A percentile compares a stretch with the other conserved stretches of the same genome.
phyloP scores from a whole-genome alignment of 1,140 invertebrate genomes.

The Scylla paramamosain region DNA sequence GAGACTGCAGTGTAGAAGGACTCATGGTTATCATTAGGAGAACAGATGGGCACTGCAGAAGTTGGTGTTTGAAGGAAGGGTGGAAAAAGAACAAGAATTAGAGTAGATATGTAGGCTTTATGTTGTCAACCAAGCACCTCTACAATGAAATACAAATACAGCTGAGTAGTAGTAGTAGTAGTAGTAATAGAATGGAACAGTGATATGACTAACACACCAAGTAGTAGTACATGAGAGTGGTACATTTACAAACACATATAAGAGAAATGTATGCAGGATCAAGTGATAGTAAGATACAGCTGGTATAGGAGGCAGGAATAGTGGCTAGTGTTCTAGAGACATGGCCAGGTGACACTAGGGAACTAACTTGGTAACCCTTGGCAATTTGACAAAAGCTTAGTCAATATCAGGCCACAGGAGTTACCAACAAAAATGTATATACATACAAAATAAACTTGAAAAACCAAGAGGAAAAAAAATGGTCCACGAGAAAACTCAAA shows the following conservation, averaged over 20 bases:
- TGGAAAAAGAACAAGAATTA: slow-evolving; percentile 75
- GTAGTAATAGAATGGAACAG: slow-evolving; percentile 76
- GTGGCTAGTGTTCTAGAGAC: slow-evolving; percentile 75
- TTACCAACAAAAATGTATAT: slow-evolving; percentile 55
- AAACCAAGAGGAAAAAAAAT: slow-evolving; percentile 47
- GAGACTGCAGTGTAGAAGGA: slow-evolving; percentile 62
- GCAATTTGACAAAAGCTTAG: slow-evolving; percentile 59
- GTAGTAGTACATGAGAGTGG: slow-evolving; percentile 75
- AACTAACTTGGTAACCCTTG: slow-evolving; percentile 70
- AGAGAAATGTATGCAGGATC: slow-evolving; percentile 76
- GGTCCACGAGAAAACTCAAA: slow-evolving; percentile 33
- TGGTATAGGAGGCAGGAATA: slow-evolving; percentile 75
- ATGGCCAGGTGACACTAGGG: slow-evolving; percentile 74
- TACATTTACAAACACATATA: slow-evolving; percentile 76
- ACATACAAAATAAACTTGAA: slow-evolving; percentile 49
- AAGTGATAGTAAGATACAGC: slow-evolving; percentile 74
- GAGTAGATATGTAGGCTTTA: slow-evolving; percentile 76
- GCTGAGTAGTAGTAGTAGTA: slow-evolving; percentile 75
- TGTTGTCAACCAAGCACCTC: slow-evolving; percentile 76
- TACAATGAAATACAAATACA: slow-evolving; percentile 76
- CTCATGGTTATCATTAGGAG: slow-evolving; percentile 63
- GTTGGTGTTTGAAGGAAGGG: slow-evolving; percentile 74
- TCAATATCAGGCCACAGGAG: slow-evolving; percentile 44
- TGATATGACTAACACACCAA: slow-evolving; percentile 76
- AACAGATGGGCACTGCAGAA: slow-evolving; percentile 73